Base-by-base conservation (phyloP, 2,888 invertebrate species). In the Lymantria dispar region DNA sequence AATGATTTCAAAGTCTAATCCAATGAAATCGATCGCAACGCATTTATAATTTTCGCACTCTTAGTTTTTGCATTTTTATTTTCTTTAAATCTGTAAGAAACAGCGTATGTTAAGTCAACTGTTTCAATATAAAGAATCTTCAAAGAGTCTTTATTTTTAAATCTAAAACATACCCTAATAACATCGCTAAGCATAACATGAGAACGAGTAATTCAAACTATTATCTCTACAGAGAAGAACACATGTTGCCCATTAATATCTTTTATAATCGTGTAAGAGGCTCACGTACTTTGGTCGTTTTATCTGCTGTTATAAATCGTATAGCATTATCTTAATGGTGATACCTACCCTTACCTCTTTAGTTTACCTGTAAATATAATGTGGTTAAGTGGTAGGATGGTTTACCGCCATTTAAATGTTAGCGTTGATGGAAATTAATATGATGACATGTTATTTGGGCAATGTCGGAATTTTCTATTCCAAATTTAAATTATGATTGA, bases 281-380 rank as follows among this genome's bases (percentile, higher is more conserved):
- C 68, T 64, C 77, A 74, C 78, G 72, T 74, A 78, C 73, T 76
- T 73, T 68, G 64, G 66, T 68, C 58, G 66, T 68, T 70, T 69
- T 78, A 72, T 71, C 63, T 70, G 52, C 51, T 58, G 69, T 69
- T 74, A 73, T 79, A 78, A 76, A 80, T 78, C 65, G 65, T 62
- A 60, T 52, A 54, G 58, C 67, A 77, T 76, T 79, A 81, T 82
- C 82, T 78, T 74, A 81, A 82, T 72, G 75, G 74, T 73, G 65
- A 75, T 74, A 68, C 72, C 22, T 72, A 59, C 70, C 60, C 63
- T 14, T 45, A 37, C 29, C 43, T 43, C 48, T 52, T 52, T 52
- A 45, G 51, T 53, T 60, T 67, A 64, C 61, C 68, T 64, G 64
- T 45, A 45, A 52, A 46, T 48, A 46, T 52, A 48, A 53, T 55